Evolutionary conservation across 2,113 vertebrate genomes (phyloP).

Genomic region (sheep (Ovis aries)): DNA sequence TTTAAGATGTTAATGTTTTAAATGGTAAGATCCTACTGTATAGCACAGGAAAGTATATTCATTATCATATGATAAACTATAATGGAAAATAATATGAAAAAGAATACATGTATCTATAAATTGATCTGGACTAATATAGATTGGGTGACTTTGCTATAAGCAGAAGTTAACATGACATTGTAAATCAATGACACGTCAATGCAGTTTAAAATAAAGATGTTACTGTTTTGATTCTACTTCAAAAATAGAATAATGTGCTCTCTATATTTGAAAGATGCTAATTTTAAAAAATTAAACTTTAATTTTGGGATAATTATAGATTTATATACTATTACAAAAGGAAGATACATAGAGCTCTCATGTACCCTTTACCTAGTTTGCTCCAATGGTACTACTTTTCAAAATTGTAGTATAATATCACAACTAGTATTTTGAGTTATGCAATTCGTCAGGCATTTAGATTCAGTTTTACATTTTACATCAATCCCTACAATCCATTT

Average conservation of each 20-base stretch:
- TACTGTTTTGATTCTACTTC: background rate
- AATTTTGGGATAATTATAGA: background rate
- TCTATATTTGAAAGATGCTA: background rate
- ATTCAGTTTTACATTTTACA: background rate
- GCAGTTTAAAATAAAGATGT: background rate
- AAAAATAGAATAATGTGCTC: background rate
- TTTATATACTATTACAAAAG: background rate
- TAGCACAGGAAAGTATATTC: background rate
- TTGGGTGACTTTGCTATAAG: background rate
- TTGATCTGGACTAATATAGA: background rate
- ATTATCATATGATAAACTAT: background rate
- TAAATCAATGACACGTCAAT: background rate
- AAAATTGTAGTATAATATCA: background rate
- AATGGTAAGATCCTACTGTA: background rate
- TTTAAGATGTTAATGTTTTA: background rate
- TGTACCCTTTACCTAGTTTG: background rate
- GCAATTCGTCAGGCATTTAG: background rate
- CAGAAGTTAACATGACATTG: background rate
- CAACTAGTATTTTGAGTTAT: background rate
- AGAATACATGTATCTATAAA: background rate
- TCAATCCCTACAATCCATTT: background rate
- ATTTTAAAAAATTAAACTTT: background rate
- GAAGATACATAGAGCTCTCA: background rate
- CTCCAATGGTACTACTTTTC: background rate
- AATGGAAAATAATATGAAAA: background rate